Conservation (phyloP, 2,888 invertebrate genomes). For the Epistrophella euchroma region DNA sequence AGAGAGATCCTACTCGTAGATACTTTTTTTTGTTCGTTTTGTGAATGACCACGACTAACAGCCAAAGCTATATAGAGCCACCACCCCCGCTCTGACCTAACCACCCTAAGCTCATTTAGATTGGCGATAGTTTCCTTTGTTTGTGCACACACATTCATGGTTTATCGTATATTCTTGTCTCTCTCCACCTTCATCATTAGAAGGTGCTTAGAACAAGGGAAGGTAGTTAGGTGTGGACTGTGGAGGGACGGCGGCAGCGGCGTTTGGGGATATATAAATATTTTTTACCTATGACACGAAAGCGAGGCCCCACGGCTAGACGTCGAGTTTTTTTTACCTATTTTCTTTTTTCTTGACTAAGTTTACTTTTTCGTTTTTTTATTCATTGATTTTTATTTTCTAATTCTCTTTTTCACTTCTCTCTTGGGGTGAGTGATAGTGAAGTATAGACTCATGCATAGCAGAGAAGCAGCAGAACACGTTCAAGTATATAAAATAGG, state of each 20-base stretch:
- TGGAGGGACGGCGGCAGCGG: conserved; percentile 39
- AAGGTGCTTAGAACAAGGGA: conserved; percentile 36
- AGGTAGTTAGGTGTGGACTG: conserved; percentile 40
- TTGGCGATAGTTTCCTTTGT: conserved; percentile 64
- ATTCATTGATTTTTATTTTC: conserved; percentile 36
- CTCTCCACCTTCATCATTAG: conserved; percentile 16
- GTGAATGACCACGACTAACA: conserved; percentile 58
- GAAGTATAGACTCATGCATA: background rate
- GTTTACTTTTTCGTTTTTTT: conserved; percentile 40
- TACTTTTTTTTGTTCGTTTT: conserved; percentile 45
- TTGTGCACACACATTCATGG: conserved; percentile 35
- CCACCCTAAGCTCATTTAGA: conserved; percentile 47
- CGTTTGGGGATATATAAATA: conserved; percentile 47
- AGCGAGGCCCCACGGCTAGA: conserved; percentile 63
- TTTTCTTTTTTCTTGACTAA: conserved; percentile 18
- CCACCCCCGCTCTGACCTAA: conserved; percentile 47
- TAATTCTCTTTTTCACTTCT: conserved; percentile 20
- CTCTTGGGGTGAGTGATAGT: conserved; percentile 14
- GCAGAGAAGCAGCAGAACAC: conserved; percentile 1
- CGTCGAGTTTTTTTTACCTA: conserved; percentile 45
- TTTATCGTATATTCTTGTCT: background rate
- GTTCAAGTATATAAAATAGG: conserved; percentile 10
- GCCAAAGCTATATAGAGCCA: conserved; percentile 17
- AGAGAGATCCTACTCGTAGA: background rate
- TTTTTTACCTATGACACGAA: conserved; percentile 38